Percentiles rank a stretch among this genome's conserved stretches.
Conservation (phyloP, 1,140 invertebrate genomes). For the Macrotrachela quadricornifera region DNA sequence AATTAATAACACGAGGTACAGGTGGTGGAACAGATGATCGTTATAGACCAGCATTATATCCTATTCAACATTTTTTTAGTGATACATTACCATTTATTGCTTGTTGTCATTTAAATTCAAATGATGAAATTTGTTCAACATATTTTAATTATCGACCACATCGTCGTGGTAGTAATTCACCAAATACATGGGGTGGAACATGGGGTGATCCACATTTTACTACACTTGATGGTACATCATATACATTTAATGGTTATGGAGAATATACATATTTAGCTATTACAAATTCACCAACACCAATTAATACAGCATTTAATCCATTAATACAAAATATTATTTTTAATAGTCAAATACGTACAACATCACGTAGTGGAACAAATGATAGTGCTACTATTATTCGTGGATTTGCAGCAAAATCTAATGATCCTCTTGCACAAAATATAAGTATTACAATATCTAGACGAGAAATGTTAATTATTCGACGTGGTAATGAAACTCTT, state of each 20-base stretch:
- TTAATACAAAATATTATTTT: too few species aligned
- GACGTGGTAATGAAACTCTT: too few species aligned
- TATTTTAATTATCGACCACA: not conserved
- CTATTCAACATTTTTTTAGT: not conserved
- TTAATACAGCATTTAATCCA: too few species aligned
- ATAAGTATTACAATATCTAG: too few species aligned
- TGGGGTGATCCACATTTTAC: constrained; percentile 33
- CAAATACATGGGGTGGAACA: constrained; percentile 34
- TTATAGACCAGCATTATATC: not conserved
- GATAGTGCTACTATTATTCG: too few species aligned
- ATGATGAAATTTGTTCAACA: constrained; percentile 1
- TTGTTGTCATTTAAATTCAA: not conserved
- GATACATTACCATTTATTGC: not conserved
- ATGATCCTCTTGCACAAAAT: too few species aligned
- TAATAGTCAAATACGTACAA: too few species aligned
- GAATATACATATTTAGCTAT: constrained; percentile 11
- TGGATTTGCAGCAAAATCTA: too few species aligned
- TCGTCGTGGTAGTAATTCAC: not conserved
- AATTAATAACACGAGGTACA: not conserved
- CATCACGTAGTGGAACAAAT: too few species aligned
- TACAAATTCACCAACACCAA: not conserved
- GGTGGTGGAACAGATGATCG: not conserved
- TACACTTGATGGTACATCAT: constrained; percentile 11
- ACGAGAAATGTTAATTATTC: too few species aligned
- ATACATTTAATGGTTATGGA: constrained; percentile 15